Evolutionary conservation across 2,888 invertebrate species (phyloP), one percentile per base, ranked within the genome.

Genomic region (Drosophila rellima): DNA sequence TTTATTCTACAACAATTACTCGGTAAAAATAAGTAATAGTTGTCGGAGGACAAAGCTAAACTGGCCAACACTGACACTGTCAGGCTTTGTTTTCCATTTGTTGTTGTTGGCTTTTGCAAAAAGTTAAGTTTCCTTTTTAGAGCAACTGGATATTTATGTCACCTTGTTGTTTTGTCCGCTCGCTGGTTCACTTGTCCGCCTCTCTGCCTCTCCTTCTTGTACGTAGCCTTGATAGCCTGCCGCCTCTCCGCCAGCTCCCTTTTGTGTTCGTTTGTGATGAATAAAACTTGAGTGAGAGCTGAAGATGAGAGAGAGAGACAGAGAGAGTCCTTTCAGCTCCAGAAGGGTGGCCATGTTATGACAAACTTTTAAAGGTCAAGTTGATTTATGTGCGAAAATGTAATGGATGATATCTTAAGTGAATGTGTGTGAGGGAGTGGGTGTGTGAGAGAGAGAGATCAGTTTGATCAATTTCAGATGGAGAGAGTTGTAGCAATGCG

Each of bases 141-240:
- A 67, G 77, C 77, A 85, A 82, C 79, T 78, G 74, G 79, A 84
- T 87, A 87, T 87, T 83, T 84, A 84, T 83, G 83, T 83, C 83
- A 83, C 88, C 85, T 79, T 87, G 74, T 74, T 85, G 70, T 69
- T 55, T 48, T 60, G 59, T 47, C 57, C 35, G 18, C 56, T 63
- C 5, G 20, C 26, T 47, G 13, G 6, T 13, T 40, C 13, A 39
- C 52, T 54, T 40, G 45, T 33, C 47, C 15, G 17, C 20, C 7
- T 35, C 56, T 13, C 42, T 39, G 13, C 4, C 33, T 4, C 2
- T 37, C 8, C 37, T 1, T 10, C 37, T 15, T 37, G 6, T 8
- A 37, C 37, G 37, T 15, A 37, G 42, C 42, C 42, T 40, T 18
- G 40, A 11, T 11, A 17, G 40, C 5, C 11, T 42, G 2, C 42